Base-by-base conservation (phyloP, 2,113 vertebrate species). In the Halcyon malimbica region DNA sequence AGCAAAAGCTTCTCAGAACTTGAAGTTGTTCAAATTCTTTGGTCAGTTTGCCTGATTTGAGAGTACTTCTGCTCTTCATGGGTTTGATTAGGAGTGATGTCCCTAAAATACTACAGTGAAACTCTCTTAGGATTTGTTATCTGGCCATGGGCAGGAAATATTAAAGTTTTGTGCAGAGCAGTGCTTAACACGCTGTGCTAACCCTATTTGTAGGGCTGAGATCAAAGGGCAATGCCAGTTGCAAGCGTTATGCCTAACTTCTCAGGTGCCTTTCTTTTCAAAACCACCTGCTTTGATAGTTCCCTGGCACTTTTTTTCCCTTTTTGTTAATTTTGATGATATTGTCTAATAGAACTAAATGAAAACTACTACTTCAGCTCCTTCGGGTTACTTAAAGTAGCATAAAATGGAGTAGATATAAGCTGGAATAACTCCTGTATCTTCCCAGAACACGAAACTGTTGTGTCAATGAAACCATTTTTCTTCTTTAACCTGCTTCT, bases 401-500 rank as follows among this genome's bases (percentile, higher is more conserved):
- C 6, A 11, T 35, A 62, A 13, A 16, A 31, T 16, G 9, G 17
- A 68, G 42, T 4, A 84, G 73, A 23, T 10, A 13, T 13, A 21
- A 56, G 9, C 69, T 89, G 83, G 60, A 94, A 33, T 23, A 56
- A 33, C 42, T 78, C 60, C 51, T 57, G 17, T 29, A n/a, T 41
- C 74, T 74, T 90, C 63, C 46, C 44, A 67, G 74, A 70, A 33
- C 20, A 31, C 5, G 73, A 60, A 24, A 35, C 51, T 90, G 51
- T 74, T 86, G 63, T 77, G 57, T 42, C 74, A 82, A 37, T 53
- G 57, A 82, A 87, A 46, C 29, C 15, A 1, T 81, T 60, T 93
- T 90, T 94, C 90, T 87, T 71, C 26, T 75, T 78, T 42, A 90
- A 75, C 71, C 64, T 46, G 70, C 62, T 94, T 56, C 85, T 85